Conservation (phyloP, 2,797 vertebrate genomes). For the Emys orbicularis region DNA sequence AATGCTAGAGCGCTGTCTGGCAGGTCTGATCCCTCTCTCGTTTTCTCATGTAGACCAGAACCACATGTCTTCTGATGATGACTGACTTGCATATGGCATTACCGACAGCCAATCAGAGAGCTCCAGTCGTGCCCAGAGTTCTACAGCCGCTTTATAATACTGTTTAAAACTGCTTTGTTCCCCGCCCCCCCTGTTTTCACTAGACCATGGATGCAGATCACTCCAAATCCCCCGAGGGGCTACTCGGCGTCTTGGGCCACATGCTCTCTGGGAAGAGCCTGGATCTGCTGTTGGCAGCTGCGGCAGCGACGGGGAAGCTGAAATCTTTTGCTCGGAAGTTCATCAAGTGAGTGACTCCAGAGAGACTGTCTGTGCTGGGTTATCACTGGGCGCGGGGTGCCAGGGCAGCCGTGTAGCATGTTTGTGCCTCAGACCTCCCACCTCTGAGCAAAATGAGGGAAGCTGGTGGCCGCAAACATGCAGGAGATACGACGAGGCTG, state of each 20-base stretch:
- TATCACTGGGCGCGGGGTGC: accelerated
- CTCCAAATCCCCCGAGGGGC: constrained; percentile 96
- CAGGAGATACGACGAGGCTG: not conserved
- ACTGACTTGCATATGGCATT: accelerated
- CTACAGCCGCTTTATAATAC: not conserved
- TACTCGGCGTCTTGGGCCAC: constrained; percentile 96
- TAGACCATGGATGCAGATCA: constrained; percentile 98
- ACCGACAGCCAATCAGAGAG: not conserved
- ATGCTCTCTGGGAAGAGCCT: constrained; percentile 98
- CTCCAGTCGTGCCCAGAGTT: accelerated
- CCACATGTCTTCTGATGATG: not conserved
- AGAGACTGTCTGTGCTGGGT: accelerated
- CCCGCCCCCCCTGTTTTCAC: not conserved
- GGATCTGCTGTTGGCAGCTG: constrained; percentile 93
- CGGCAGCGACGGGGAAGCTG: constrained; percentile 95
- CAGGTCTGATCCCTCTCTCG: not conserved
- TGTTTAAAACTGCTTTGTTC: accelerated
- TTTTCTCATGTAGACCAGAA: accelerated
- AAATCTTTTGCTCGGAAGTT: constrained; percentile 98
- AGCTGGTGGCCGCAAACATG: not conserved
- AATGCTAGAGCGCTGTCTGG: not conserved
- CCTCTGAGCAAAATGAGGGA: not conserved
- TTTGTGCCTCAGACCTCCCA: no score
- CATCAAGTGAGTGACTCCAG: constrained; percentile 88
- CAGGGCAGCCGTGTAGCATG: not conserved